Base-by-base conservation (phyloP, 2,888 invertebrate genomes). In the Papilio elwesi region DNA sequence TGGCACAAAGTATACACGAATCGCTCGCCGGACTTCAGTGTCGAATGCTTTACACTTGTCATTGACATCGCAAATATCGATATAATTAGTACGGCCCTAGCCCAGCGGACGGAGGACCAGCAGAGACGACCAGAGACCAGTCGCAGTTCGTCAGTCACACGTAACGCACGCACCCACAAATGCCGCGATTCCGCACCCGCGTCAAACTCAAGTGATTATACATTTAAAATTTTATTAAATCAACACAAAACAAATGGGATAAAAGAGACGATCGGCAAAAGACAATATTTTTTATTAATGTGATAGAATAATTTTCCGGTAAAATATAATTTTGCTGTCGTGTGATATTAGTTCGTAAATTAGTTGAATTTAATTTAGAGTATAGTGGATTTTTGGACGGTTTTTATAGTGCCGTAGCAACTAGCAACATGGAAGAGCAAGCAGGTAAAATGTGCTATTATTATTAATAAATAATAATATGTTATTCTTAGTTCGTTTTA, bases 341-440 rank as follows among this genome's bases (percentile, higher is more conserved):
- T 91, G 92, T 92, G 92, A 92, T 92, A 92, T 84, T 92, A 92
- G 91, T 81, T 79, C 79, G 74, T 90, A 90, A 87, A 89, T 87
- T 86, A 82, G 79, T 76, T 81, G 76, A 73, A 76, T 80, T 79
- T 73, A 77, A 80, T 78, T n/a, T 80, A 76, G 78, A 78, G 75
- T 75, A 78, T 84, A 80, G 79, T 80, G 78, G 52, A 51, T 52
- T 81, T 80, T 80, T 76, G 81, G 53, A 72, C 67, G 48, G n/a
- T 76, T 79, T 77, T 63, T 76, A 76, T 75, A 67, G 78, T 78
- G 79, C 82, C 78, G 81, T 80, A 81, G 76, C 77, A 77, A 76
- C 78, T 78, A 76, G 74, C 78, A 77, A 74, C 62, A 92, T 92
- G 92, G 92, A 91, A 77, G 92, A 92, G 76, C 87, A 90, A 78